phyloP scores from a whole-genome alignment of 2,797 vertebrate genomes.

The Melanotaenia maccullochi region DNA sequence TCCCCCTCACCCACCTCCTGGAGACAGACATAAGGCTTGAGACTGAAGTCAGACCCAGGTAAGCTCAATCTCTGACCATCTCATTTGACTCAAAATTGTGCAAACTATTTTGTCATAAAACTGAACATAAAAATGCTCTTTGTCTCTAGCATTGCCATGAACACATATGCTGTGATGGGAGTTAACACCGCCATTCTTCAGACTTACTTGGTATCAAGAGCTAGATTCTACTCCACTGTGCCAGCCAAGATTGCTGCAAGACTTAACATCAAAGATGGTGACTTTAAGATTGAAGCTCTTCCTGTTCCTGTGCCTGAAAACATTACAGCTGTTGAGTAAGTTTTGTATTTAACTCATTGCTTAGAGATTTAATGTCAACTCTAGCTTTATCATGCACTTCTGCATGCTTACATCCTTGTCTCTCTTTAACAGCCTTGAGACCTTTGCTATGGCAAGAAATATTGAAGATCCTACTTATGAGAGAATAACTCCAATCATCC shows the following conservation, averaged over 20 bases:
- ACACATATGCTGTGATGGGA: conserved; percentile 84
- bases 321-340: conserved; percentile 77
- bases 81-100: not conserved
- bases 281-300: conserved; percentile 81
- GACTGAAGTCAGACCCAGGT: conserved; percentile 83
- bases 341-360: conserved; percentile 8
- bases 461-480: conserved; percentile 74
- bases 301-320: conserved; percentile 78
- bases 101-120: not conserved
- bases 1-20: conserved; percentile 74
- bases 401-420: conserved; percentile 7
- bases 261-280: conserved; percentile 78
- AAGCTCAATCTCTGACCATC: conserved; percentile 10
- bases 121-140: conserved; percentile 16
- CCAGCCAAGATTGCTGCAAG: conserved; percentile 73
- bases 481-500: conserved; percentile 80
- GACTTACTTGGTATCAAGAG: conserved; percentile 75
- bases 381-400: not conserved
- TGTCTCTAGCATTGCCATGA: conserved; percentile 76
- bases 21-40: conserved; percentile 78
- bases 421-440: conserved; percentile 79
- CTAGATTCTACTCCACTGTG: conserved; percentile 67
- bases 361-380: not conserved
- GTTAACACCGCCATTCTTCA: conserved; percentile 82
- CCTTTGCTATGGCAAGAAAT: conserved; percentile 84